Base-by-base conservation (phyloP, 2,113 vertebrate genomes). In the Apteryx mantelli region DNA sequence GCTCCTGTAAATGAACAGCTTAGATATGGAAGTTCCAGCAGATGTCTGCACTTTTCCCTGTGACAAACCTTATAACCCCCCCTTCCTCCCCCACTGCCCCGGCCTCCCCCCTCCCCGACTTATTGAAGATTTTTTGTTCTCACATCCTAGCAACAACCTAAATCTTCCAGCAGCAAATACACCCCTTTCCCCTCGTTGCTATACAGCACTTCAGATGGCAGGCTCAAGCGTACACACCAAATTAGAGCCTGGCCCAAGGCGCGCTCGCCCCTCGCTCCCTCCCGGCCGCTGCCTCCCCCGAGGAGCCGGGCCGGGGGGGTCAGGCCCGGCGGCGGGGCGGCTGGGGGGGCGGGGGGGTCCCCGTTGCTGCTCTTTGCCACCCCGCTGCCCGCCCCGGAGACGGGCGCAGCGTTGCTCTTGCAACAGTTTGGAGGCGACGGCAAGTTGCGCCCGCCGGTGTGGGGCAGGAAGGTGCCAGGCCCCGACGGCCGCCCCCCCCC, bases 1-100 rank as follows among this genome's bases (percentile, higher is more conserved):
- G 98, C 98, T 98, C 98, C 98, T 98, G 97, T 97, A 98, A 98
- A 98, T 98, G 98, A 98, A 98, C 98, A 98, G 97, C 98, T 98
- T 98, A 97, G 97, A 98, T 97, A 98, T 97, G 98, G 98, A 98
- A 98, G 97, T 98, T 97, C 96, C 91, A 98, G 97, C 97, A 98
- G 98, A 98, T 98, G 98, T 97, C 97, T 97, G 97, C 97, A 97
- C 96, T 97, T 94, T 96, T 96, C 89, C 95, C 97, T 92, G 89
- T 87, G 82, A 97, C 97, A 96, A 94, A 94, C 95, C 96, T 95
- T 77, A 74, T 95, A 89, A 91, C 88, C 82, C 86, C 86, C 73
- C 96, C 90, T 87, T 94, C 94, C 52, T 91, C 87, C 89, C 92
- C 92, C 86, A 34, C 96, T 80, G 65, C 87, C 89, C 93, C 89